Evolutionary conservation across 2,888 invertebrate species (phyloP), one percentile per base, ranked within the genome.

Genomic region (Cotesia congregata): DNA sequence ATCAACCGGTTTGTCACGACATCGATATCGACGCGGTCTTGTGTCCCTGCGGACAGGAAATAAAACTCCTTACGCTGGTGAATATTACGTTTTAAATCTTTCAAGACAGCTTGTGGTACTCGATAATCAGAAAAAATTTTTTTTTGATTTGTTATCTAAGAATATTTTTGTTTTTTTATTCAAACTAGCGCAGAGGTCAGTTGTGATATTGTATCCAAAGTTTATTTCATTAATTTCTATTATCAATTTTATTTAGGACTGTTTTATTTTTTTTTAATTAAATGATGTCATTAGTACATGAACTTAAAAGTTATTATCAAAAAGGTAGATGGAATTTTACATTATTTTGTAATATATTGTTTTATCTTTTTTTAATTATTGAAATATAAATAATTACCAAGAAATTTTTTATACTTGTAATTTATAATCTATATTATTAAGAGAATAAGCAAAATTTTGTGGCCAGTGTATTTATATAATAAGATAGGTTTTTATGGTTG

Each of bases 1-100:
- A 73, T 76, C 85, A 86, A 86, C 86, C 86, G 86, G 86, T 86
- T 86, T 79, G 75, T 64, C 81, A 80, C 76, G 81, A 79, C 73
- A 77, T 74, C 68, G 81, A 82, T 79, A 81, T 78, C 79, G 75
- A 80, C 74, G 77, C 62, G 70, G 73, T 76, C 76, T 74, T 75
- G 78, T 77, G 71, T 67, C 50, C 50, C 67, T 67, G 72, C 61
- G 41, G 73, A 76, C 77, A 77, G 74, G 77, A 80, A 80, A 76
- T 67, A 61, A 50, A 50, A 12, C 2, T 50, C 50, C 50, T 12
- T 50, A 71, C 65, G 38, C 69, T 59, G 75, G 69, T 77, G 78
- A 78, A 77, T 68, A 38, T 71, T 71, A 61, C 15, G 67, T 77
- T 79, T 74, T 39, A 50, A 76, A 72, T 50, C 17, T 17, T 69